A percentile compares a stretch with the other conserved stretches of the same genome.
Evolutionary conservation across 2,113 vertebrate genomes (phyloP).

Genomic region (Solenodon paradoxus): DNA sequence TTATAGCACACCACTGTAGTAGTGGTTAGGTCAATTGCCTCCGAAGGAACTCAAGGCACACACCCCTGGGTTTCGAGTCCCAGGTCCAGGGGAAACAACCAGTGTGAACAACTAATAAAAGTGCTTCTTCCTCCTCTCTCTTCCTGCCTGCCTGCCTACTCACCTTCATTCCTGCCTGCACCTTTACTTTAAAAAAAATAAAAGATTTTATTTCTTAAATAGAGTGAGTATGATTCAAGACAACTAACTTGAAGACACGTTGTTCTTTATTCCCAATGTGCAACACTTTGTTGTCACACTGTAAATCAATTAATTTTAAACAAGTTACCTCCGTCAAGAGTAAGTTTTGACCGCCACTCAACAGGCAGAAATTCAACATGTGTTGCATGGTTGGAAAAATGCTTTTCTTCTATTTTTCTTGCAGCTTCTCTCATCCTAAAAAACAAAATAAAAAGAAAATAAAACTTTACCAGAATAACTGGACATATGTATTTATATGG

Average conservation of each 20-base stretch:
- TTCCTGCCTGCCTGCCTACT: too few species aligned
- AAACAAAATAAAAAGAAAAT: constrained; percentile 1
- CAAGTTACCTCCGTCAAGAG: constrained; percentile 94
- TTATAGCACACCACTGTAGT: too few species aligned
- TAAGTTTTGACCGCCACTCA: constrained; percentile 96
- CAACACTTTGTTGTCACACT: neutral
- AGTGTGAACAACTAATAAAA: too few species aligned
- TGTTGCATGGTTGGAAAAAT: constrained; percentile 91
- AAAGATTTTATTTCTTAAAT: constrained; percentile 40
- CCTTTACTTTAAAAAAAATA: neutral
- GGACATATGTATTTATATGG: neutral
- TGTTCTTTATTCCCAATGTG: neutral
- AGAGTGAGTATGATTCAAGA: neutral
- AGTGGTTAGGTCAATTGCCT: too few species aligned
- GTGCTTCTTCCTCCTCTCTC: too few species aligned
- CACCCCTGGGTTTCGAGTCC: too few species aligned
- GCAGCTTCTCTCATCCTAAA: constrained; percentile 95
- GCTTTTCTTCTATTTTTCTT: constrained; percentile 96
- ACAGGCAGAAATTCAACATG: constrained; percentile 98
- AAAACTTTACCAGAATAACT: constrained; percentile 33
- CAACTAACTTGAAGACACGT: neutral
- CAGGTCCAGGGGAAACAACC: too few species aligned
- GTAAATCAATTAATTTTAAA: constrained; percentile 44
- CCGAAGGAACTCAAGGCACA: too few species aligned
- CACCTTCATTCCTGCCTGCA: too few species aligned